Evolutionary conservation across 1,140 invertebrate genomes (phyloP).

Genomic region (Condylostylus longicornis): DNA sequence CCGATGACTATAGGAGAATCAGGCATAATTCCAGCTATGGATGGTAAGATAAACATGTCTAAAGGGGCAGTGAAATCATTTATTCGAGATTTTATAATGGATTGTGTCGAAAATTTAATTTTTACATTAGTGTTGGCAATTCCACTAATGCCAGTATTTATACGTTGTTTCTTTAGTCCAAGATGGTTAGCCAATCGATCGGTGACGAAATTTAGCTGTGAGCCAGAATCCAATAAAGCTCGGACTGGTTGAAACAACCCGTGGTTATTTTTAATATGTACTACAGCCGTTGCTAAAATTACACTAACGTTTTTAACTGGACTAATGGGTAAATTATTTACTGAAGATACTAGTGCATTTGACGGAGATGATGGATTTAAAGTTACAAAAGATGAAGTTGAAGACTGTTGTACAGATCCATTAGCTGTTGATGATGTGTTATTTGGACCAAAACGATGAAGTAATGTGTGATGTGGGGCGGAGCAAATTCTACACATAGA

Average conservation of each 20-base stretch:
- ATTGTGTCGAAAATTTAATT: background rate
- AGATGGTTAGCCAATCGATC: slow-evolving; percentile 6
- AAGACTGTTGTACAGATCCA: too few relatives aligned
- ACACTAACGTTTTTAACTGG: background rate
- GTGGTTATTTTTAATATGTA: slow-evolving; percentile 5
- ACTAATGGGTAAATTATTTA: too few relatives aligned
- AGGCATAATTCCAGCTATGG: slow-evolving; percentile 1
- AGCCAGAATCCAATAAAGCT: slow-evolving; percentile 5
- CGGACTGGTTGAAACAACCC: slow-evolving; percentile 3
- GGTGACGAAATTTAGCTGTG: slow-evolving; percentile 5
- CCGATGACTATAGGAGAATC: background rate
- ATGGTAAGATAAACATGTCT: slow-evolving; percentile 3
- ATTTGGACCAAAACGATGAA: too few relatives aligned
- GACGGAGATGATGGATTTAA: too few relatives aligned
- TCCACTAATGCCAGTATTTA: background rate
- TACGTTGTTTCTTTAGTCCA: background rate
- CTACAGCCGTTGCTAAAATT: slow-evolving; percentile 5
- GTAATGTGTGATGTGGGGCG: too few relatives aligned
- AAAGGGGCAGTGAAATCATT: background rate
- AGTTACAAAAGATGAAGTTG: too few relatives aligned
- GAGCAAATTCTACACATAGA: too few relatives aligned
- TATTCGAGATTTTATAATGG: background rate
- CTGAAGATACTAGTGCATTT: too few relatives aligned
- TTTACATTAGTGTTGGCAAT: background rate
- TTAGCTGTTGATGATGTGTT: too few relatives aligned